Percentiles rank a stretch among this genome's conserved stretches.
These are phyloP conservation scores for Chymomyza caudatula DNA, from an alignment of 2,888 invertebrate species.

Conservation along the genomic window DNA sequence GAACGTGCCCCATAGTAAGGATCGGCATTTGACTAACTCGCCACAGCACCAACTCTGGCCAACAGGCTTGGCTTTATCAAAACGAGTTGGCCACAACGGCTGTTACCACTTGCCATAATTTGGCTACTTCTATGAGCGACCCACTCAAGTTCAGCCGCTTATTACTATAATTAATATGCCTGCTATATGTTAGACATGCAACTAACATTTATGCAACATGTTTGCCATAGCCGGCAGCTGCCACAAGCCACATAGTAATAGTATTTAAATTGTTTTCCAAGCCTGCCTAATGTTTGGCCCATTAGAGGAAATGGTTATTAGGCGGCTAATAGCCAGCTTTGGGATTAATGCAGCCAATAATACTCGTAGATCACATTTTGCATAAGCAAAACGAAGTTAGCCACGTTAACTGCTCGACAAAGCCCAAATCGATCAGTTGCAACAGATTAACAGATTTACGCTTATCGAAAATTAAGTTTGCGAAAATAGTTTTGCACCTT, in stretches of 20 bases:
- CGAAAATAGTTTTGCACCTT: slow-evolving; percentile 74
- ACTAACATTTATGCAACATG: slow-evolving; percentile 59
- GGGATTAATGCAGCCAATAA: not conserved
- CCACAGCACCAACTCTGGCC: not conserved
- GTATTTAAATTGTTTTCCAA: not conserved
- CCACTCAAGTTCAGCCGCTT: slow-evolving; percentile 31
- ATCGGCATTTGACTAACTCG: not conserved
- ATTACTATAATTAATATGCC: slow-evolving; percentile 62
- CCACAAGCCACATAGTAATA: not conserved
- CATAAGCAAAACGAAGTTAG: too few relatives aligned
- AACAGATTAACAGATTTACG: slow-evolving; percentile 37
- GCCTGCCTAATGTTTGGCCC: not conserved
- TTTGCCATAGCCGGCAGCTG: slow-evolving; percentile 15
- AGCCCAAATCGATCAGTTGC: not conserved
- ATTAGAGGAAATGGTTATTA: not conserved
- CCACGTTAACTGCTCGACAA: too few relatives aligned
- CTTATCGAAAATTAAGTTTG: slow-evolving; percentile 72
- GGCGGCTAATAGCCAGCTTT: not conserved
- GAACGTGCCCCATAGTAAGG: too few relatives aligned
- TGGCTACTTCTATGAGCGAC: not conserved
- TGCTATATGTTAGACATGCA: slow-evolving; percentile 44
- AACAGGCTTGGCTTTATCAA: not conserved
- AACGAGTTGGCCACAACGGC: not conserved
- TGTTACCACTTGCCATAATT: not conserved
- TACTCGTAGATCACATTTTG: not conserved